A percentile compares a stretch with the other conserved stretches of the same genome.
Conservation (phyloP, 1,140 invertebrate species). For the Drosophila melanica region DNA sequence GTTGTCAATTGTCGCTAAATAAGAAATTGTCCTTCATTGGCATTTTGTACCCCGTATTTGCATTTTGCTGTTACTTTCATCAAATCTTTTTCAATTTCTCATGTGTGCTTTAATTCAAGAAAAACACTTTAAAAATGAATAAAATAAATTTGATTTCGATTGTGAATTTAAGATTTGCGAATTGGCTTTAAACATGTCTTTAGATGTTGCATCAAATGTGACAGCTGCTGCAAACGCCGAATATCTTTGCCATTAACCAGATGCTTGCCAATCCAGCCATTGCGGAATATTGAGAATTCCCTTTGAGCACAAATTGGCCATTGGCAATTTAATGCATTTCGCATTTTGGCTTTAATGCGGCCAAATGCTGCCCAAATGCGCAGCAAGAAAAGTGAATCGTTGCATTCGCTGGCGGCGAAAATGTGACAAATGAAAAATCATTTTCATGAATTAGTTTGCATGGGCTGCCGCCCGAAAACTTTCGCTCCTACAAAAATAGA, state of each 20-base stretch:
- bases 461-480: background rate
- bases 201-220: background rate
- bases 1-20: too few relatives aligned
- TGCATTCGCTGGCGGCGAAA: background rate
- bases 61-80: too few relatives aligned
- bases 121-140: background rate
- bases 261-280: background rate
- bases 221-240: background rate
- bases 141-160: background rate
- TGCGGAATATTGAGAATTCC: slow-evolving; percentile 12
- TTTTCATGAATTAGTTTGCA: slow-evolving; percentile 31
- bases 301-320: slow-evolving; percentile 24
- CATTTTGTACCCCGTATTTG: too few relatives aligned
- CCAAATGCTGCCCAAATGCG: background rate
- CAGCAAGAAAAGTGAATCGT: background rate
- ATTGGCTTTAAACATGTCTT: background rate
- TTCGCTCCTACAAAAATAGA: background rate
- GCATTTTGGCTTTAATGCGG: slow-evolving; percentile 21
- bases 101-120: too few relatives aligned
- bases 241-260: slow-evolving; percentile 1
- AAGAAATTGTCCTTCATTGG: too few relatives aligned
- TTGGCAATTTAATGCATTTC: slow-evolving; percentile 25
- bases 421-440: slow-evolving; percentile 35
- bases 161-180: background rate
- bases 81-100: too few relatives aligned